Base-by-base conservation (phyloP, 2,888 invertebrate species). In the Tholera decimalis region DNA sequence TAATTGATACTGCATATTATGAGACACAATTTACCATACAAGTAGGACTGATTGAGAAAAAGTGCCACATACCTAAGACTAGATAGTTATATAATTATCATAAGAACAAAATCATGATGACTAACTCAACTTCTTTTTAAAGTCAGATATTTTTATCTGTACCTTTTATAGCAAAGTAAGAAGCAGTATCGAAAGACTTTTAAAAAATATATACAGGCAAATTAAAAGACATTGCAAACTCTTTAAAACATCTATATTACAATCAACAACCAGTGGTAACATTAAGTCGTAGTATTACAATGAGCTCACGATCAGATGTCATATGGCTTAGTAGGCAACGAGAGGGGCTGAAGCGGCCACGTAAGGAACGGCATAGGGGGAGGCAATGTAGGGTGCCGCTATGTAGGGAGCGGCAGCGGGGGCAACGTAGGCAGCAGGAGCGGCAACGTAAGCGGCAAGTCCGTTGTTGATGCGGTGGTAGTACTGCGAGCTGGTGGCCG, bases 401-500 rank as follows among this genome's bases (percentile, higher is more conserved):
- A 89, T 84, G 64, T 89, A 88, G 0, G 91, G 87, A 1, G 91
- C 79, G 13, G 91, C 78, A n/a, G 90, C 87, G 0, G 91, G 74
- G 4, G 89, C 91, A 1, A 91, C 89, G 69, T 92, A 92, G 0
- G 92, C 87, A 2, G 91, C 92, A 6, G 93, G 92, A 13, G 95
- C 93, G 4, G 93, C 93, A 2, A 94, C 92, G 85, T 93, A 95
- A 0, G 91, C 93, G 39, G 92, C 95, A 0, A 94, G 72, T 0
- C 93, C 92, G 79, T 97, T 97, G 92, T 96, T 96, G 86, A 96
- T 96, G 77, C 97, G 96, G 61, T 97, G 96, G 88, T 97, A 95
- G 81, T 97, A 97, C 87, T 97, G 97, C 24, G 97, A 97, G 90
- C 97, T 97, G 83, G 96, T 96, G 4, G 97, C 96, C 0, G 97